Conservation (phyloP, 2,888 invertebrate species). For the Leucoma salicis region DNA sequence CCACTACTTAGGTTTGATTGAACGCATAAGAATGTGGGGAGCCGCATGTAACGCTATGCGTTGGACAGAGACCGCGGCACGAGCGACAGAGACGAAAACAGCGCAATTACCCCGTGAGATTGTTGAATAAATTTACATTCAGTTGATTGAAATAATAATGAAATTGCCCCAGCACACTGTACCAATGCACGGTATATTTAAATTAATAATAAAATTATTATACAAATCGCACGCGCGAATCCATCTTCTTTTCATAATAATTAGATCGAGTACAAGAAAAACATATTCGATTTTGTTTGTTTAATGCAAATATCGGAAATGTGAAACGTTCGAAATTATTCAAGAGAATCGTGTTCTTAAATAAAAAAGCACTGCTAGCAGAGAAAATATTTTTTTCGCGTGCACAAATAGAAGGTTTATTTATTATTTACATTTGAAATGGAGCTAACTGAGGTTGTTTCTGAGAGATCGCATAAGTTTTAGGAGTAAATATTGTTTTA, state of each 20-base stretch:
- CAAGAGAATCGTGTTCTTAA: too few species aligned
- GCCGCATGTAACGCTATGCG: conserved; percentile 49
- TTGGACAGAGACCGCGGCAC: conserved; percentile 38
- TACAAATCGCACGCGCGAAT: conserved; percentile 61
- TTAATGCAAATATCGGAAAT: not conserved
- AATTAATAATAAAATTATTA: conserved; percentile 81
- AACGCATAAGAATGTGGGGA: conserved; percentile 78
- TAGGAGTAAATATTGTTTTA: too few species aligned
- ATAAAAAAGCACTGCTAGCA: too few species aligned
- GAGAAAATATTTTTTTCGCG: too few species aligned
- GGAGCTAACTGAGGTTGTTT: too few species aligned
- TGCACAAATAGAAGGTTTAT: too few species aligned
- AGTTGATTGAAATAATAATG: conserved; percentile 83
- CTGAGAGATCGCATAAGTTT: too few species aligned
- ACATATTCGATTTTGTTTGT: conserved; percentile 35
- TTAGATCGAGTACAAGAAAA: conserved; percentile 49
- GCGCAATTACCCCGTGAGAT: conserved; percentile 81
- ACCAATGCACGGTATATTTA: conserved; percentile 76
- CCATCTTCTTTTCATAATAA: conserved; percentile 66
- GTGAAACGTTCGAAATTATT: not conserved
- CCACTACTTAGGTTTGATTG: conserved; percentile 73
- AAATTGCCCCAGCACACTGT: conserved; percentile 78
- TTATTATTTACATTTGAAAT: too few species aligned
- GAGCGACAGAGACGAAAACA: conserved; percentile 51
- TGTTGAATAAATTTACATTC: conserved; percentile 83